Percentiles rank a stretch among this genome's conserved stretches.
Evolutionary conservation across 2,797 vertebrate genomes (phyloP).

Genomic region (Phataginus tetradactyla): DNA sequence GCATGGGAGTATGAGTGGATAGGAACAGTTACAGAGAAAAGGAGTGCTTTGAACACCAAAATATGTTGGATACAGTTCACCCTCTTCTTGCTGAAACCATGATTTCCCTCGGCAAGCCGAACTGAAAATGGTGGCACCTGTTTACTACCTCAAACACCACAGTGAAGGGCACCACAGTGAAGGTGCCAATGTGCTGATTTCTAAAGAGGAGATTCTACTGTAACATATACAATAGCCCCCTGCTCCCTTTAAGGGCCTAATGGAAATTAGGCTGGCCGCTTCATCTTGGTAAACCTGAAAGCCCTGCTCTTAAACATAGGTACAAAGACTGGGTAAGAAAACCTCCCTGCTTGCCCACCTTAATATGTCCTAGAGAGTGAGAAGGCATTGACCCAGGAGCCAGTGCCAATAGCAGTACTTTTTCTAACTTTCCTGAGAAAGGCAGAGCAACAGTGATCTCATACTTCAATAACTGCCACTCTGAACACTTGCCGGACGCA

Average conservation of each 20-base stretch:
- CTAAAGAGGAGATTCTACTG: neutral
- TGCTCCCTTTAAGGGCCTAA: neutral
- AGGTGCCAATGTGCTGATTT: neutral
- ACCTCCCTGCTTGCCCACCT: neutral
- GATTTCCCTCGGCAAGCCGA: neutral
- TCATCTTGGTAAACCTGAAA: neutral
- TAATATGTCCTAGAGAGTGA: neutral
- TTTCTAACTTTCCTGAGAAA: neutral
- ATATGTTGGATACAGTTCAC: neutral
- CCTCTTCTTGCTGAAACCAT: neutral
- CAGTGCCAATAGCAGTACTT: neutral
- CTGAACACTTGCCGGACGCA: neutral
- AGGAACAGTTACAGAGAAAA: constrained; percentile 24
- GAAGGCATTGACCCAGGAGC: neutral
- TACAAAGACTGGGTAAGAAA: neutral
- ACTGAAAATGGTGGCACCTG: neutral
- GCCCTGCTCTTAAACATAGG: neutral
- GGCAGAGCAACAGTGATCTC: neutral
- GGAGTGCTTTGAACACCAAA: neutral
- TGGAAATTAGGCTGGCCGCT: neutral
- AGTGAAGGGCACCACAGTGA: neutral
- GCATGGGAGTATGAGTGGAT: neutral
- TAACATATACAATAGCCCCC: neutral
- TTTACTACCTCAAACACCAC: neutral
- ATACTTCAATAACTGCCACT: neutral